Percentiles rank a stretch among this genome's conserved stretches.
Evolutionary conservation across 2,113 vertebrate genomes (phyloP).

Genomic region (Tragelaphus buxtoni): DNA sequence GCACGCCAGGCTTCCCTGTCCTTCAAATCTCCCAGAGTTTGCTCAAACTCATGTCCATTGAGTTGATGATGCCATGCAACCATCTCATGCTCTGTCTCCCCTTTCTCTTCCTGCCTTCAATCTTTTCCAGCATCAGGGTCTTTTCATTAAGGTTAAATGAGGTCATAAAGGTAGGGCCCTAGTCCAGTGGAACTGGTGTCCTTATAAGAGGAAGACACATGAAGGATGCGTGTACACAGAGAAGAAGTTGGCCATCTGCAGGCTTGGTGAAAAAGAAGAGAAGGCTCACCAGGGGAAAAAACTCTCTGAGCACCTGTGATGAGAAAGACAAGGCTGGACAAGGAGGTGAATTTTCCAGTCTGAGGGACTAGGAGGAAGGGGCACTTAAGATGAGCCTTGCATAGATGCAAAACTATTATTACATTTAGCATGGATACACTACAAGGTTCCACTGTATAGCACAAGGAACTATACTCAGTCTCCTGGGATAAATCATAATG

Average conservation of each 20-base stretch:
- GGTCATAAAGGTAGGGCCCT: not conserved
- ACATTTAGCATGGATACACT: not conserved
- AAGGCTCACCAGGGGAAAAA: not conserved
- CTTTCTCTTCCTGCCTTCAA: not conserved
- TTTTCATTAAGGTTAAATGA: not conserved
- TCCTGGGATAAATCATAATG: not conserved
- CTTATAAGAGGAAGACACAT: not conserved
- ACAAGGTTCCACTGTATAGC: not conserved
- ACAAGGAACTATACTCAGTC: not conserved
- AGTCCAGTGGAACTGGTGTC: not conserved
- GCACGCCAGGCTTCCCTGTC: not conserved
- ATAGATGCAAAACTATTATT: not conserved
- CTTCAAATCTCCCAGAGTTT: not conserved
- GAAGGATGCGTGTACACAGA: accelerated
- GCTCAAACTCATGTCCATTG: not conserved
- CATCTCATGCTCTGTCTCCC: not conserved
- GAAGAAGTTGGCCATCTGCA: not conserved
- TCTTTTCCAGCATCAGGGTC: not conserved
- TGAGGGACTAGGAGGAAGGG: not conserved
- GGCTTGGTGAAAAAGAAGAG: not conserved
- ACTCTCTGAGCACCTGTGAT: not conserved
- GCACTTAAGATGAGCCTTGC: not conserved
- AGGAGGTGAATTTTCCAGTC: not conserved
- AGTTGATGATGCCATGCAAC: not conserved
- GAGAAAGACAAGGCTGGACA: not conserved